Percentiles rank a stretch among this genome's conserved stretches.
Conservation (phyloP, 2,888 invertebrate genomes). For the Agrotis exclamationis region DNA sequence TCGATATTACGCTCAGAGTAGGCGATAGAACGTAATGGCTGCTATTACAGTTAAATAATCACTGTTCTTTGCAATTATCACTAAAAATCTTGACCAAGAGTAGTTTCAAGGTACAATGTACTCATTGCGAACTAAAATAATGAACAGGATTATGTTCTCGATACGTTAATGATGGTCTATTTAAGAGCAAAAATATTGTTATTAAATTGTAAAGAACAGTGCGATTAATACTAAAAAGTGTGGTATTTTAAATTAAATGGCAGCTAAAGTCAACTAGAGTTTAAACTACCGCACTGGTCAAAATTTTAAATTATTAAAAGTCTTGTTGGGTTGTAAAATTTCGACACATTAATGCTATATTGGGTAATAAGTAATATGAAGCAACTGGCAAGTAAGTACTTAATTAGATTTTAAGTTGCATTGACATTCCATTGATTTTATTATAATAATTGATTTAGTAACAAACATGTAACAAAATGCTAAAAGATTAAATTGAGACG, state of each 20-base stretch:
- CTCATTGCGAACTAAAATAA: conserved; percentile 51
- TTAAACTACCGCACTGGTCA: conserved; percentile 47
- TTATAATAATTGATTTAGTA: conserved; percentile 58
- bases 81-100: conserved; percentile 9
- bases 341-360: conserved; percentile 68
- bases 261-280: conserved; percentile 19
- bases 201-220: conserved; percentile 58
- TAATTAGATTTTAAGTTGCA: conserved; percentile 68
- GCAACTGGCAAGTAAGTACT: conserved; percentile 66
- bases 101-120: conserved; percentile 41
- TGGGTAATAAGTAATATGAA: conserved; percentile 59
- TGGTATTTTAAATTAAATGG: conserved; percentile 45
- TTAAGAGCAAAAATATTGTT: conserved; percentile 26
- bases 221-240: conserved; percentile 41
- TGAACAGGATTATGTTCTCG: conserved; percentile 40
- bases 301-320: conserved; percentile 51
- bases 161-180: conserved; percentile 13
- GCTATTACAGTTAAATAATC: conserved; percentile 39
- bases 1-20: conserved; percentile 57
- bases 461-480: conserved; percentile 42
- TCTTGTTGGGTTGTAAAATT: conserved; percentile 70
- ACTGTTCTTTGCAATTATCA: conserved; percentile 61
- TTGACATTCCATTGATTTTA: conserved; percentile 72
- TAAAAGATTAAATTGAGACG: conserved; percentile 37
- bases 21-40: conserved; percentile 56